Evolutionary conservation across 2,888 invertebrate genomes (phyloP).

Genomic region (Seira musarum): DNA sequence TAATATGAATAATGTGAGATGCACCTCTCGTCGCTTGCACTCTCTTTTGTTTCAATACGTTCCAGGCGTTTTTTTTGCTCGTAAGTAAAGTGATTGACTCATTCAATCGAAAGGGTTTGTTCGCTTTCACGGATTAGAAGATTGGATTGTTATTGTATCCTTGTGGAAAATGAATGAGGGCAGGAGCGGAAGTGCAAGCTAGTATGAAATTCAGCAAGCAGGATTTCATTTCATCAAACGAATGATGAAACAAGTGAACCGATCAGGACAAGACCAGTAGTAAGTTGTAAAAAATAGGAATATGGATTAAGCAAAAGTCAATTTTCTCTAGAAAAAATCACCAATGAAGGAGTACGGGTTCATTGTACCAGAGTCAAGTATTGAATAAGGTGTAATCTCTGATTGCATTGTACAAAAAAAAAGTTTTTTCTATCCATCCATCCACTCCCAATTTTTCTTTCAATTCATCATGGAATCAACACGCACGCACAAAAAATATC

Average conservation of each 20-base stretch:
- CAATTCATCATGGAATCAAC: slow-evolving; percentile 36
- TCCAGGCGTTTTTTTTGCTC: too few relatives aligned
- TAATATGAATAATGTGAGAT: neutral
- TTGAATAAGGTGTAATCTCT: slow-evolving; percentile 17
- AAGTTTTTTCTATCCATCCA: neutral
- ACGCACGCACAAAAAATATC: slow-evolving; percentile 31
- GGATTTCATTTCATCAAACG: neutral
- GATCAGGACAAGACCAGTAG: neutral
- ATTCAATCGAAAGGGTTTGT: neutral
- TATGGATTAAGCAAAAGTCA: slow-evolving; percentile 2
- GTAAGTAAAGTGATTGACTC: neutral
- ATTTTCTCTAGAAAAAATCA: neutral
- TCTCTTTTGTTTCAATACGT: neutral
- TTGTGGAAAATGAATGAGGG: neutral
- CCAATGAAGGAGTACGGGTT: neutral
- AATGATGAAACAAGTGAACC: neutral
- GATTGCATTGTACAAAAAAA: neutral
- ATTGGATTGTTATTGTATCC: neutral
- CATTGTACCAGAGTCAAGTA: slow-evolving; percentile 9
- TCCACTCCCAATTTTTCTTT: slow-evolving; percentile 10
- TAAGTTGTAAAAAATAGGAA: too few relatives aligned
- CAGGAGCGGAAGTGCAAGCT: neutral
- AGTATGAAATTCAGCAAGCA: neutral
- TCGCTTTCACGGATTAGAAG: too few relatives aligned
- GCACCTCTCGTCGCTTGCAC: neutral